Evolutionary conservation across 1,140 invertebrate genomes (phyloP), one percentile per base, ranked within the genome.

Genomic region (Agraylea sexmaculata): DNA sequence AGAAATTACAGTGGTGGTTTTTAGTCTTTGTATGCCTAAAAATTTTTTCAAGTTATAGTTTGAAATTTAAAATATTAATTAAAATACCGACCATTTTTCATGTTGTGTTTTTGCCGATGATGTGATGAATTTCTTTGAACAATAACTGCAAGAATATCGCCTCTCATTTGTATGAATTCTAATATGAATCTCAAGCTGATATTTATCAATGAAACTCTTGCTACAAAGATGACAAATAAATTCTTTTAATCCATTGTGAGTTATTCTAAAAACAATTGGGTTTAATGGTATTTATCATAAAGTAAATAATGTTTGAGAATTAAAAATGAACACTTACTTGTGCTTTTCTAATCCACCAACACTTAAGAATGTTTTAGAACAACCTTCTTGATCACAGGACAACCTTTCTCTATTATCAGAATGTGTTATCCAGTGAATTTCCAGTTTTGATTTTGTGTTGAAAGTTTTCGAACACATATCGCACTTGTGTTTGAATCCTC

Each of bases 91-190:
- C 47, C 47, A 49, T 45, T 34, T 36, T 32, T 49, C 47, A 18
- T 49, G 47, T 1, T 22, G 23, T 16, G 25, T 43, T 40, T 33
- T 45, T 1, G 47, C 47, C 13, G 47, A 49, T 13, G 43, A 47
- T 17, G 48, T 51, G 16, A 46, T 47, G 33, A 57, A 58, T 4
- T 17, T 41, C 43, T 57, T 58, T 21, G 36, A 27, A 42, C 69
- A 71, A 22, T 61, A 61, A 20, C 59, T 58, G 47, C 69, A 71
- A 3, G 62, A 53, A 18, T 68, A 64, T 0, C 61, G 64, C 36
- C 64, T 58, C 13, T 64, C 58, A 2, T 64, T 64, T 1, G 63
- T 64, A 29, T 71, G 69, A 1, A 59, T 64, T 32, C 64, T 54
- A 52, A 62, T 62, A 62, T 48, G 63, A 53, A 53, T 63, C 56